Conservation (phyloP, 2,797 vertebrate species). For the Alectoris magna region DNA sequence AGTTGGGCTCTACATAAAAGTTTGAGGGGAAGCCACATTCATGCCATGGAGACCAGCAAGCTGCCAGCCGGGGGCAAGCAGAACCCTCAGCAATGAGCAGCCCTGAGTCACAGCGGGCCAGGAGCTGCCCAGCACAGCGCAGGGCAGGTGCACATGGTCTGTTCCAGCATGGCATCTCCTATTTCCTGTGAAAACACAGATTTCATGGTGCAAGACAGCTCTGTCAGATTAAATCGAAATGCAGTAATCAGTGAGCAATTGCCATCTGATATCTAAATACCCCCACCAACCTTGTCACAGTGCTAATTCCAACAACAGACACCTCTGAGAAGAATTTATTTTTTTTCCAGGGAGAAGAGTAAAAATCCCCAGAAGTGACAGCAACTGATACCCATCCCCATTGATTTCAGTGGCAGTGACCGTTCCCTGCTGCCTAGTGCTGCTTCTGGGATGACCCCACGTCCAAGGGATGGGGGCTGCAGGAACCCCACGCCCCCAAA, state of each 20-base stretch:
- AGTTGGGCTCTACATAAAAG: not conserved
- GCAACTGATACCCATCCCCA: slow-evolving; percentile 77
- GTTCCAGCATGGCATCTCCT: slow-evolving; percentile 68
- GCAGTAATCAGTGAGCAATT: slow-evolving; percentile 65
- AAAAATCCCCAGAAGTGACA: slow-evolving; percentile 72
- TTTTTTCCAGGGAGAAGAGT: slow-evolving; percentile 4
- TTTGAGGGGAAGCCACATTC: not conserved
- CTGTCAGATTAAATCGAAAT: slow-evolving; percentile 77
- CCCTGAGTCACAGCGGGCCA: no score
- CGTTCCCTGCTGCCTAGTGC: slow-evolving; percentile 25
- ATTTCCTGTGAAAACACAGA: slow-evolving; percentile 69
- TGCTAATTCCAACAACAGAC: slow-evolving; percentile 65
- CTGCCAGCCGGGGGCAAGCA: not conserved
- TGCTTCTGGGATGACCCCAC: slow-evolving; percentile 66
- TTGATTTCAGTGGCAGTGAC: slow-evolving; percentile 62
- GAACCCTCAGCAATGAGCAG: not conserved
- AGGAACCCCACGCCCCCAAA: no score
- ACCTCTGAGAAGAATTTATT: slow-evolving; percentile 5
- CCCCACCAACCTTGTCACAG: slow-evolving; percentile 56
- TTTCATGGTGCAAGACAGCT: slow-evolving; percentile 65
- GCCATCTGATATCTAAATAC: slow-evolving; percentile 70
- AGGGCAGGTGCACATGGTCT: slow-evolving; percentile 23
- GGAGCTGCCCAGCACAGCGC: not conserved
- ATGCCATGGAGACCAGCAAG: not conserved
- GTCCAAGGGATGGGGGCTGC: no score